Evolutionary conservation across 92 coral and sea anemone genomes (phyloP).

Genomic region (Blastomussa wellsi): DNA sequence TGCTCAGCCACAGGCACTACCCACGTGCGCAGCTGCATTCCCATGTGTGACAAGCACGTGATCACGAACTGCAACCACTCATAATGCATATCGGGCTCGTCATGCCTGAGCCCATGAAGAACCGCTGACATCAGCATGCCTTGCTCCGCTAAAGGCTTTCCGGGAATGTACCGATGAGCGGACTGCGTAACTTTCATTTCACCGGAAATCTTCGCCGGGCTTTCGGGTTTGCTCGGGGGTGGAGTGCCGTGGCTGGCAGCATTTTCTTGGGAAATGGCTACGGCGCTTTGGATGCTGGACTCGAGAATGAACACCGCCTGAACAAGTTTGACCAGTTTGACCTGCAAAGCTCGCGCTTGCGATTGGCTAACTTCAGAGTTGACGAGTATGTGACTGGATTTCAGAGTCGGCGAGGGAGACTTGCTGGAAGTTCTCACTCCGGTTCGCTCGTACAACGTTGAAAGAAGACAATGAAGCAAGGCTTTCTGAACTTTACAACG

Average conservation of each 20-base stretch:
- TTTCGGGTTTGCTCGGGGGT: slow-evolving; percentile 68
- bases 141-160: slow-evolving; percentile 81
- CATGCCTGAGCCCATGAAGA: slow-evolving; percentile 81
- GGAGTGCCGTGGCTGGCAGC: slow-evolving; percentile 48
- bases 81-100: slow-evolving; percentile 81
- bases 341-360: slow-evolving; percentile 63
- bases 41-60: slow-evolving; percentile 94
- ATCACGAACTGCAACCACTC: slow-evolving; percentile 96
- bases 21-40: slow-evolving; percentile 82
- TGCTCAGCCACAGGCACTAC: slow-evolving; percentile 88
- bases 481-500: slow-evolving; percentile 99
- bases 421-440: slow-evolving; percentile 47
- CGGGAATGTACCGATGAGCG: slow-evolving; percentile 79
- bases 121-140: slow-evolving; percentile 90
- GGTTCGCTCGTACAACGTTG: slow-evolving; percentile 76
- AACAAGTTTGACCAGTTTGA: slow-evolving; percentile 83
- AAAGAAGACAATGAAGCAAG: slow-evolving; percentile 85
- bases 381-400: slow-evolving; percentile 31
- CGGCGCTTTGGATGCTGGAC: slow-evolving; percentile 67
- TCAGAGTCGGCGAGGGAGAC: slow-evolving; percentile 20
- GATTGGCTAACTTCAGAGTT: slow-evolving; percentile 47
- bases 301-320: slow-evolving; percentile 89
- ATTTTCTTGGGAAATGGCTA: slow-evolving; percentile 64
- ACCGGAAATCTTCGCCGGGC: slow-evolving; percentile 45
- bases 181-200: slow-evolving; percentile 58